Conservation (phyloP, 2,113 vertebrate species). For the Rhegmatorhina hoffmannsi region DNA sequence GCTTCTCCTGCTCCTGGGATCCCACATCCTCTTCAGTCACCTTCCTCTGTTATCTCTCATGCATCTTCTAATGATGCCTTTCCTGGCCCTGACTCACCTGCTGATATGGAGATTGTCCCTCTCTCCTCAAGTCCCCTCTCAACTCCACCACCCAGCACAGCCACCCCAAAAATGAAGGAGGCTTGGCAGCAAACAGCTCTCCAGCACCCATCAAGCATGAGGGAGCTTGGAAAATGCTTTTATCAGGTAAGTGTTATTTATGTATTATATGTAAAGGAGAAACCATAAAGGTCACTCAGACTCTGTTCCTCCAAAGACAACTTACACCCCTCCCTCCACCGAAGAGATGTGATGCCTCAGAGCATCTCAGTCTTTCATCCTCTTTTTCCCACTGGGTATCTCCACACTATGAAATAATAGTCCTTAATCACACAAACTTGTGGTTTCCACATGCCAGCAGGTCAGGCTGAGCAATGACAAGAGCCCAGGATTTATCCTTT, state of each 20-base stretch:
- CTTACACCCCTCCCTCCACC: neutral
- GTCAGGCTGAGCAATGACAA: neutral
- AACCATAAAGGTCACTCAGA: neutral
- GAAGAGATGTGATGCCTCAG: neutral
- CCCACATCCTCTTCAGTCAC: conserved; percentile 5
- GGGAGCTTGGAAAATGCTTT: neutral
- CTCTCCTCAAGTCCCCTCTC: neutral
- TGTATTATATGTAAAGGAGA: accelerated
- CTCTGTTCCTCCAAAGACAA: neutral
- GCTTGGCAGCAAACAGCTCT: neutral
- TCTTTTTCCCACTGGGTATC: neutral
- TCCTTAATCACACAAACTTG: neutral
- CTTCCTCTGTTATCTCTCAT: neutral
- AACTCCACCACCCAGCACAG: neutral
- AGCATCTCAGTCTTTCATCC: accelerated
- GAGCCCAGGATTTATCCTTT: neutral
- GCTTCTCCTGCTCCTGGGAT: neutral
- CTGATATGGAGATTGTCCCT: neutral
- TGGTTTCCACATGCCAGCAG: neutral
- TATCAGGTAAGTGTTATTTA: neutral
- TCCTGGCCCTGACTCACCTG: neutral
- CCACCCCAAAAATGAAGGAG: neutral
- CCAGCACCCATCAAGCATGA: neutral
- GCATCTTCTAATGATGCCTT: neutral
- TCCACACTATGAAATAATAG: neutral